Conservation (phyloP, 2,888 invertebrate species). For the Bombyx huttoni region DNA sequence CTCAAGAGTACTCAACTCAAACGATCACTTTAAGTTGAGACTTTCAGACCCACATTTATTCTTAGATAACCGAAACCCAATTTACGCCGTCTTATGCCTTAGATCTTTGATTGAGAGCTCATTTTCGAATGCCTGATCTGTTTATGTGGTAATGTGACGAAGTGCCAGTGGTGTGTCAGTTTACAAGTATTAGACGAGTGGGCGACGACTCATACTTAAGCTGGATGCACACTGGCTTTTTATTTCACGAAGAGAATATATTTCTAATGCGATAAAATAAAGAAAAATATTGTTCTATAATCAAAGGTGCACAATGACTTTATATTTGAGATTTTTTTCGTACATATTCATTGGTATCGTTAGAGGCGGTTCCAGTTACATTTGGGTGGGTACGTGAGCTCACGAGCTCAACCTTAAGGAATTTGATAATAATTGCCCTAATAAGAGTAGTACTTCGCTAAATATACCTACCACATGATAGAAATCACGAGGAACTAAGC, state of each 20-base stretch:
- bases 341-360: no score
- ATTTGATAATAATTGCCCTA: no score
- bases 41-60: slow-evolving; percentile 8
- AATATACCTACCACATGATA: no score
- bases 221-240: background rate
- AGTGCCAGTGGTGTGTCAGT: slow-evolving; percentile 10
- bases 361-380: no score
- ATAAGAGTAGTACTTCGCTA: no score
- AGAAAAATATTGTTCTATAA: no score
- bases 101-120: background rate
- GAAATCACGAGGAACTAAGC: no score
- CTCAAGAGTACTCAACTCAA: background rate
- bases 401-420: no score
- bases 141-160: slow-evolving; percentile 17
- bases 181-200: slow-evolving; percentile 21
- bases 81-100: background rate
- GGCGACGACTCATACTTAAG: slow-evolving; percentile 21
- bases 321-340: no score
- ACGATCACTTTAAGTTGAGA: slow-evolving; percentile 9
- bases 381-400: no score
- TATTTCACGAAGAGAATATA: background rate
- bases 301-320: no score
- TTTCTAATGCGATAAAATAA: no score
- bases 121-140: background rate
- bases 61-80: slow-evolving; percentile 15